Conservation (phyloP, 2,113 vertebrate genomes). For the Cromileptes altivelis region DNA sequence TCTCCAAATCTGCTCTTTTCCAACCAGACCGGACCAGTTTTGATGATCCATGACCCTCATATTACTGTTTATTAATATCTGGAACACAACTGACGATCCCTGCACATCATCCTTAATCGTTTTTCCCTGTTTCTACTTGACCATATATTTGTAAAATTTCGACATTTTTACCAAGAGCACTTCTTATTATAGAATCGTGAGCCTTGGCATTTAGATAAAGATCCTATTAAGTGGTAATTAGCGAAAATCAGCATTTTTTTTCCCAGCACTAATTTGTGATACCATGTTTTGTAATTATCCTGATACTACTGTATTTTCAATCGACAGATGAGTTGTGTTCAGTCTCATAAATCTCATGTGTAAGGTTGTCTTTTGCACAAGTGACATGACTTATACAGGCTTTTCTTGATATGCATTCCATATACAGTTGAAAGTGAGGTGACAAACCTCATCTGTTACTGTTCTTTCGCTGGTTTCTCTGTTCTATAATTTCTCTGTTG, state of each 20-base stretch:
- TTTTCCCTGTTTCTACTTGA: not conserved
- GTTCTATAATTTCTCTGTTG: not conserved
- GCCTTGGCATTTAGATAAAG: too few species aligned
- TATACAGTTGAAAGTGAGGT: not conserved
- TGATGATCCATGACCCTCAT: conserved; percentile 35
- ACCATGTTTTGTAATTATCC: not conserved
- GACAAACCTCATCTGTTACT: not conserved
- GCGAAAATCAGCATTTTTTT: not conserved
- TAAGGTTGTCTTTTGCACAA: not conserved
- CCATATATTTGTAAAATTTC: too few species aligned
- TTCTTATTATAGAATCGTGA: too few species aligned
- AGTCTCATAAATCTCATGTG: not conserved
- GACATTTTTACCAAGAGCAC: too few species aligned
- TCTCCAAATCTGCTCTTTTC: conserved; percentile 5
- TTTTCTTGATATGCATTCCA: not conserved
- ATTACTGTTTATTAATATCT: conserved; percentile 25
- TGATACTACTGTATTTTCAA: not conserved
- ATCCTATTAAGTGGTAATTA: too few species aligned
- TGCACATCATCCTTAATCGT: not conserved
- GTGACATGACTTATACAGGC: not conserved
- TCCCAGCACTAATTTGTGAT: not conserved
- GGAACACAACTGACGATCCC: not conserved
- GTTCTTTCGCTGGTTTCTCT: not conserved
- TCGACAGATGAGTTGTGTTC: not conserved
- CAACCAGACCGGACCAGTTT: conserved; percentile 2